These are phyloP conservation scores for Cerastoderma edule DNA, from an alignment of 2,888 invertebrate genomes.

Conservation along the genomic window DNA sequence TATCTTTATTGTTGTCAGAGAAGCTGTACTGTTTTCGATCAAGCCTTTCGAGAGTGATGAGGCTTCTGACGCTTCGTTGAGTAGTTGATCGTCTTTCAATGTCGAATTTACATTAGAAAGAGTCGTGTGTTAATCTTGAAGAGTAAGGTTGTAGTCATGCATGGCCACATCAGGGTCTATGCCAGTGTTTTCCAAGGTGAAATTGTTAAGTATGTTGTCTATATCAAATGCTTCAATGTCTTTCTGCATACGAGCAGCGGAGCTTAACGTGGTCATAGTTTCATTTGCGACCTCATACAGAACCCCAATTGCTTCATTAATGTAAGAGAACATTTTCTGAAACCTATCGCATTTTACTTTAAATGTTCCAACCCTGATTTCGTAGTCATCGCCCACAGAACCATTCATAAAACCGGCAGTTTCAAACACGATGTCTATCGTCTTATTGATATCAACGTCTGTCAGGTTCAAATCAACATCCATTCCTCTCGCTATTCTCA, in stretches of 20 bases:
- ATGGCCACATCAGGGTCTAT: conserved; percentile 31
- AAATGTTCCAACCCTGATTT: conserved; percentile 34
- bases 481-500: conserved; percentile 11
- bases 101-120: conserved; percentile 30
- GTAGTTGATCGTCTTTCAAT: conserved; percentile 24
- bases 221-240: conserved; percentile 11
- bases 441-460: conserved; percentile 28
- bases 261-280: conserved; percentile 15
- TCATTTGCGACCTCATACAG: conserved; percentile 33
- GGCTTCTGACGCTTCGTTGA: conserved; percentile 9
- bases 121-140: conserved; percentile 22
- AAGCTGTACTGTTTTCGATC: conserved; percentile 2
- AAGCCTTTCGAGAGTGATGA: neutral
- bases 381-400: conserved; percentile 23
- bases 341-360: conserved; percentile 32
- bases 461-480: neutral
- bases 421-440: conserved; percentile 26
- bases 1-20: conserved; percentile 6
- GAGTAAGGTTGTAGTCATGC: conserved; percentile 35
- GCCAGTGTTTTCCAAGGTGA: conserved; percentile 30
- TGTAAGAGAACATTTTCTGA: conserved; percentile 13
- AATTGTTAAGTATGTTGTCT: conserved; percentile 13
- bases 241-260: conserved; percentile 4
- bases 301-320: conserved; percentile 18
- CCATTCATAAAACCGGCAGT: conserved; percentile 32